Evolutionary conservation across 2,888 invertebrate genomes (phyloP).

Genomic region (Anoplius nigerrimus): DNA sequence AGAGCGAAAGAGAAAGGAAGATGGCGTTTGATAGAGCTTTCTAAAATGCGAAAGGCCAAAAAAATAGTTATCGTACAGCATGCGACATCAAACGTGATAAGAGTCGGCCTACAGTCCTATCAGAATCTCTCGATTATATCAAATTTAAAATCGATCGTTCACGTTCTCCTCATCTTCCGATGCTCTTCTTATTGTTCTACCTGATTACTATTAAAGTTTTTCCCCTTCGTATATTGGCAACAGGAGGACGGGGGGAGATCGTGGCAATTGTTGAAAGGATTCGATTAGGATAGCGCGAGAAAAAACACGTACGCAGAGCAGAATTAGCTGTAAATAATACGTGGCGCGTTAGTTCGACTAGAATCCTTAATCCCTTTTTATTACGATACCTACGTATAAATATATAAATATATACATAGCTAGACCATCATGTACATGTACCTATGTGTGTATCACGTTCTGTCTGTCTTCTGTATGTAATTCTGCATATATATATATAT

Average conservation of each 20-base stretch:
- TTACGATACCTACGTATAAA: slow-evolving; percentile 43
- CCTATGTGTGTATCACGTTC: slow-evolving; percentile 55
- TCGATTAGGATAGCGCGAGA: neutral
- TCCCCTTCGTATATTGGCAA: no score
- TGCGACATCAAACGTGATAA: slow-evolving; percentile 41
- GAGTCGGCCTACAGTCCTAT: slow-evolving; percentile 54
- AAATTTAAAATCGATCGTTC: slow-evolving; percentile 9
- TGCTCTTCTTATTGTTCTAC: neutral
- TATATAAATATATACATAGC: slow-evolving; percentile 36
- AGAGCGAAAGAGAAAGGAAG: neutral
- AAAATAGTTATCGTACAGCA: slow-evolving; percentile 8
- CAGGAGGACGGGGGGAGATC: no score
- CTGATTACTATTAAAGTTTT: no score
- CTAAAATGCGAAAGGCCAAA: slow-evolving; percentile 23
- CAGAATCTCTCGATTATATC: slow-evolving; percentile 30
- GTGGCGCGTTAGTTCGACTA: slow-evolving; percentile 37
- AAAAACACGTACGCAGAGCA: slow-evolving; percentile 2
- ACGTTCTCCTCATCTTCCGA: neutral
- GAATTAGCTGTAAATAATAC: slow-evolving; percentile 48
- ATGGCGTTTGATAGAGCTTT: slow-evolving; percentile 20
- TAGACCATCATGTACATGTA: slow-evolving; percentile 47
- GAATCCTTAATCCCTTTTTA: slow-evolving; percentile 52
- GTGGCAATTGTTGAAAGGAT: no score
- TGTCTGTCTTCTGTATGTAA: slow-evolving; percentile 56
- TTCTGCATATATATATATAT: slow-evolving; percentile 46